Base-by-base conservation (phyloP, 2,797 vertebrate species). In the Nannoperca obscura region DNA sequence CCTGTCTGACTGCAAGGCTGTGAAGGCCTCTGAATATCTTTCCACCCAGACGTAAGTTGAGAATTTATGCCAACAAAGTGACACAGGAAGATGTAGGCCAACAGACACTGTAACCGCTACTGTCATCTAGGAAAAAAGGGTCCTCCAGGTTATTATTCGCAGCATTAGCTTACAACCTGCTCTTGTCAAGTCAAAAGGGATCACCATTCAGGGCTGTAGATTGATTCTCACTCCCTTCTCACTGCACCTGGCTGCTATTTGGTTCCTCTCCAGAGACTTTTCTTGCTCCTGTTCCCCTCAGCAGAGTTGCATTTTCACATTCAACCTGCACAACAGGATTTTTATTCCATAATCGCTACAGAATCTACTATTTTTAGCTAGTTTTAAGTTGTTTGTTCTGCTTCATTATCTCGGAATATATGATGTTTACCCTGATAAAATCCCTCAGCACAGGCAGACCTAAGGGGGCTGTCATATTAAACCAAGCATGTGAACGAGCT, bases 11-110 rank as follows among this genome's bases (percentile, higher is more conserved):
- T 17, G 53, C 47, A 36, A 59, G 19, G 3, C 22, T 38, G 49
- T n/a, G 32, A 75, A 66, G 17, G 60, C 50, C 24, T 1, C 32
- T 82, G 64, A 74, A 69, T 67, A 44, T 54, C 68, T 77, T 14
- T 52, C 32, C 46, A 17, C 34, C 55, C 47, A 46, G 22, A 32
- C 36, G 20, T 24, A 65, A 59, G 15, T 32, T 63, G 49, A 40
- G 19, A 59, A 46, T 30, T 36, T 38, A 52, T 46, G 64, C 34
- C 32, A 49, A 49, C 12, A 58, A 22, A 7, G 2, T 73, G 47
- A 24, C 34, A 54, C 24, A 20, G 15, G 15, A 24, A 19, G n/a
- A 67, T 6, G 27, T 24, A n/a, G n/a, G 15, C 15, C 49, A 32
- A 13, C 30, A 30, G 40, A 54, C 24, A 15, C 8, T 2, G 17